A percentile compares a stretch with the other conserved stretches of the same genome.
These are phyloP conservation scores for Athetis lepigone DNA, from an alignment of 2,888 invertebrate genomes.

Conservation along the genomic window DNA sequence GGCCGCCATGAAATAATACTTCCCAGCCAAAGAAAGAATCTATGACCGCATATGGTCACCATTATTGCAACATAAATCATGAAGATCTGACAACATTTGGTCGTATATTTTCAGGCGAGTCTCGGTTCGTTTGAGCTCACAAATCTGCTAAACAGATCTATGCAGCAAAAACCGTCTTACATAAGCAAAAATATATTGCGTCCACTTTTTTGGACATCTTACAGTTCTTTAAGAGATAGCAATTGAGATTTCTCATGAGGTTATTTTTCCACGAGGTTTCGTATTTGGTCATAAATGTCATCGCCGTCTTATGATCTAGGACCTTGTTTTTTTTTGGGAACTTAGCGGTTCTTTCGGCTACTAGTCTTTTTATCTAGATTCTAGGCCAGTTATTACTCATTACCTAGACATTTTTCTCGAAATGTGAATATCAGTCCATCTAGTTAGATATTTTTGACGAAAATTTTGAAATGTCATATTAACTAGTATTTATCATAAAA, in stretches of 20 bases:
- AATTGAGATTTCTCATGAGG: conserved; percentile 56
- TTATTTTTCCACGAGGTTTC: conserved; percentile 46
- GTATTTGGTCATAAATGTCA: conserved; percentile 57
- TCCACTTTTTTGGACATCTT: conserved; percentile 51
- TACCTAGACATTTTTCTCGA: conserved; percentile 12
- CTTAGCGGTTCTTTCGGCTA: conserved; percentile 40
- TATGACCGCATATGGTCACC: conserved; percentile 48
- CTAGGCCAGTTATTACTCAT: conserved; percentile 42
- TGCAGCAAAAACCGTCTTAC: conserved; percentile 48
- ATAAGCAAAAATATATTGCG: conserved; percentile 54
- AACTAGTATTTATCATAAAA: neutral
- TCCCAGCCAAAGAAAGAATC: conserved; percentile 36
- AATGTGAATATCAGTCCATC: conserved; percentile 11
- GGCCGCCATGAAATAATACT: conserved; percentile 13
- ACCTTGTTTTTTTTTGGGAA: conserved; percentile 51
- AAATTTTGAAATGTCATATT: conserved; percentile 3
- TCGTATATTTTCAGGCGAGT: conserved; percentile 43
- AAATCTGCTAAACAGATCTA: conserved; percentile 51
- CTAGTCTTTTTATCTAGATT: conserved; percentile 50
- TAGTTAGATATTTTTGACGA: neutral
- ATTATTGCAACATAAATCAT: conserved; percentile 55
- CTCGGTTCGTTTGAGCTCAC: conserved; percentile 51
- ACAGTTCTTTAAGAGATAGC: conserved; percentile 55
- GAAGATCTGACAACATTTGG: conserved; percentile 46
- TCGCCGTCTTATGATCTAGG: conserved; percentile 52